Evolutionary conservation across 1,140 invertebrate genomes (phyloP).

Genomic region (Lordiphosa clarofinis): DNA sequence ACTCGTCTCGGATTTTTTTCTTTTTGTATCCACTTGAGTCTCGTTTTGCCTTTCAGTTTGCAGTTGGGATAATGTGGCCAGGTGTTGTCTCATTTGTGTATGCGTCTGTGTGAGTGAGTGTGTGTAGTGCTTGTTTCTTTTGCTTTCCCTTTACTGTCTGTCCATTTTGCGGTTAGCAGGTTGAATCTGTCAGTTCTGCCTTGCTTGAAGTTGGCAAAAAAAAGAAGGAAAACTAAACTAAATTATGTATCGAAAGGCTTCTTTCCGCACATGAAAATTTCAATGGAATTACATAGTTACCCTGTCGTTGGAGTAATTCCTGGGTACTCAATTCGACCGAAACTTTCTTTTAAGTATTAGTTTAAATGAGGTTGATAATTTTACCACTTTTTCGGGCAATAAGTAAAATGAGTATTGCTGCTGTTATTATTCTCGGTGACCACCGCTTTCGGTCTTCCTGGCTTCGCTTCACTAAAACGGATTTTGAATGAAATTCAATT

Average conservation of each 20-base stretch:
- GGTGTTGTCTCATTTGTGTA: constrained; percentile 57
- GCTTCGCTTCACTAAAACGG: too few relatives aligned
- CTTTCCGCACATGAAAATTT: constrained; percentile 36
- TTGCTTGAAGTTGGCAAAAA: constrained; percentile 29
- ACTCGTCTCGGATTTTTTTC: not conserved
- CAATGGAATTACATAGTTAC: constrained; percentile 17
- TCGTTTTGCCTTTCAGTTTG: constrained; percentile 21
- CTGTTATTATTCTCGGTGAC: too few relatives aligned
- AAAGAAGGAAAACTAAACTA: constrained; percentile 18
- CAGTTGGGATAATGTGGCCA: constrained; percentile 34
- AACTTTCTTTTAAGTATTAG: too few relatives aligned
- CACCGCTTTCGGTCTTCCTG: too few relatives aligned
- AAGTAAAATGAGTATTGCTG: too few relatives aligned
- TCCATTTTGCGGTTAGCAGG: constrained; percentile 31
- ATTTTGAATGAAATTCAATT: too few relatives aligned
- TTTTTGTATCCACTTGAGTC: constrained; percentile 32
- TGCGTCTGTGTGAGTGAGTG: constrained; percentile 22
- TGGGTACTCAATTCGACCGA: not conserved
- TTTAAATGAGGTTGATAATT: too few relatives aligned
- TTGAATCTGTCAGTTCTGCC: constrained; percentile 18
- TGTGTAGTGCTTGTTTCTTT: constrained; percentile 21
- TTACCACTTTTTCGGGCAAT: too few relatives aligned
- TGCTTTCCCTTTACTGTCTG: constrained; percentile 19
- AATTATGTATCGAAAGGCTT: constrained; percentile 51
- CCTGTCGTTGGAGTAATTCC: not conserved